A percentile compares a stretch with the other conserved stretches of the same genome.
Conservation (phyloP, 2,888 invertebrate species). For the Amphipoea oculea region DNA sequence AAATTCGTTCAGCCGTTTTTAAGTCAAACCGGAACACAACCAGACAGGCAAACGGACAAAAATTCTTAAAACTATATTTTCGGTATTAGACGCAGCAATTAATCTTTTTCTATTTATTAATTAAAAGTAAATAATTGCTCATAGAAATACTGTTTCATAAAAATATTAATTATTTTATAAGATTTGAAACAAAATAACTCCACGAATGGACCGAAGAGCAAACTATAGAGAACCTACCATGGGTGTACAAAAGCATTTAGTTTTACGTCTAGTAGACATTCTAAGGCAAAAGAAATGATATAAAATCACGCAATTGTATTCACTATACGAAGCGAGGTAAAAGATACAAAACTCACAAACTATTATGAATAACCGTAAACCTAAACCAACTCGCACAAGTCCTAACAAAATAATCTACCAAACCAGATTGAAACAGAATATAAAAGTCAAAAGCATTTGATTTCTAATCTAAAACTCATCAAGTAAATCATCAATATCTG, state of each 20-base stretch:
- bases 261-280: background rate
- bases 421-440: slow-evolving; percentile 6
- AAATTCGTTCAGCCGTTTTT: background rate
- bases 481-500: slow-evolving; percentile 52
- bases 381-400: background rate
- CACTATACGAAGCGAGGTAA: background rate
- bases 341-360: background rate
- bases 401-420: background rate
- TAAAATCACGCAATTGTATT: background rate
- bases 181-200: background rate
- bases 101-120: background rate
- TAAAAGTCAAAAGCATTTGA: slow-evolving; percentile 15
- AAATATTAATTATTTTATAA: background rate
- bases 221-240: background rate
- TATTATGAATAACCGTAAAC: background rate
- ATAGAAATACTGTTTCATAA: background rate
- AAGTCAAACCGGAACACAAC: background rate
- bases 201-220: background rate
- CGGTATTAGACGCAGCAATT: background rate
- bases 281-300: background rate
- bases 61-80: background rate
- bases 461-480: slow-evolving; percentile 34
- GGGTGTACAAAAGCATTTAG: background rate
- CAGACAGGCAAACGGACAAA: background rate
- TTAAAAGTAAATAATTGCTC: background rate